Evolutionary conservation across 2,888 invertebrate species (phyloP), one percentile per base, ranked within the genome.

Genomic region (Eupelmus urozonus): DNA sequence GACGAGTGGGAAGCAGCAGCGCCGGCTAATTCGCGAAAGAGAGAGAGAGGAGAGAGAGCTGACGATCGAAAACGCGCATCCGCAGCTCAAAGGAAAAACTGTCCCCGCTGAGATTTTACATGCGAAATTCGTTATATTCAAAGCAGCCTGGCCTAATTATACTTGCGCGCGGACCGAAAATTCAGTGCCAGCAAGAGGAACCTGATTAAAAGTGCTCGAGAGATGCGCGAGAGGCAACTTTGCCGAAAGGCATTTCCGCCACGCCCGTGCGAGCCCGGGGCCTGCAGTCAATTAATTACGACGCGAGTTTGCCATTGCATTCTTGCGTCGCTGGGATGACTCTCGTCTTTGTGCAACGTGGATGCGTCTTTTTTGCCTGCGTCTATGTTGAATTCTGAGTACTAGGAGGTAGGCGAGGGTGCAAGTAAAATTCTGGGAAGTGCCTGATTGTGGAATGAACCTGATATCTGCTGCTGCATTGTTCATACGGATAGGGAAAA

Each of bases 141-240:
- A 59, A 59, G 45, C 25, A 49, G n/a, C 53, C 9, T 42, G 42
- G 55, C 40, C 51, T 55, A 25, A 72, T 63, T 63, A 72, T 51
- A 18, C 16, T 45, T 20, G 20, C 16, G n/a, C n/a, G 9, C 34
- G 5, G 34, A 34, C 27, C 57, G 11, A 23, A 16, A 57, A 57
- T 57, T 57, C 27, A 4, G 9, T n/a, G 27, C 16, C 5, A n/a
- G 49, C 49, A 18, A 25, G 57, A 13, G 57, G 20, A 40, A 65
- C 27, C 72, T 72, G 62, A 72, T 72, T 62, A 72, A 72, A 72
- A 72, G 72, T 62, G 40, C 62, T 62, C 2, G 59, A 60, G 53
- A 18, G 16, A 9, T 23, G 45, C 20, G 23, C 11, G 3, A n/a
- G 20, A n/a, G 9, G 20, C 40, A 62, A 72, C 53, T 72, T 72